Evolutionary conservation across 1,140 invertebrate species (phyloP).

Genomic region (Drosophila gunungcola): DNA sequence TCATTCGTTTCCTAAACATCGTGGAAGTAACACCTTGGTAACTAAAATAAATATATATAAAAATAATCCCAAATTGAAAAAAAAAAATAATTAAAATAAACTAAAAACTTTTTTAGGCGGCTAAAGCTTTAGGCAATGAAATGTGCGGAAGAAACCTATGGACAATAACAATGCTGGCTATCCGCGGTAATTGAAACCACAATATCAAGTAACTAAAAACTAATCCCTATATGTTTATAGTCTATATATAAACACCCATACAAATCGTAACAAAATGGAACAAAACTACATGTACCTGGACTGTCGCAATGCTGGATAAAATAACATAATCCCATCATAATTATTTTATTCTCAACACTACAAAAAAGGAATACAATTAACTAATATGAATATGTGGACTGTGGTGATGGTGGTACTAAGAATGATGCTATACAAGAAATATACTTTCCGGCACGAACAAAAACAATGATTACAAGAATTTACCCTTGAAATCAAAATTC

Average conservation of each 20-base stretch:
- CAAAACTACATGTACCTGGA: too few relatives aligned
- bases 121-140: neutral
- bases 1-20: neutral
- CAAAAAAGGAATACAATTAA: neutral
- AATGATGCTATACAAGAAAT: neutral
- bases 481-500: too few relatives aligned
- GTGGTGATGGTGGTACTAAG: too few relatives aligned
- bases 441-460: too few relatives aligned
- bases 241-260: neutral
- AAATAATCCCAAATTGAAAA: too few relatives aligned
- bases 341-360: neutral
- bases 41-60: neutral
- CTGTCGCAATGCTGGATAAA: neutral
- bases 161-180: neutral
- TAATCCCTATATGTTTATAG: neutral
- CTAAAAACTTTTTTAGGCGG: neutral
- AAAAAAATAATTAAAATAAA: too few relatives aligned
- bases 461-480: too few relatives aligned
- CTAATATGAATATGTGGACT: too few relatives aligned
- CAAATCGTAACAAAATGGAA: neutral
- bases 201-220: neutral
- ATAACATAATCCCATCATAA: neutral
- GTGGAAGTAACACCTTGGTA: neutral
- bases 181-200: neutral
- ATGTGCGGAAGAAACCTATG: neutral